Evolutionary conservation across 2,113 vertebrate species (phyloP).

Genomic region (Pseudolaguvia tuberculata): DNA sequence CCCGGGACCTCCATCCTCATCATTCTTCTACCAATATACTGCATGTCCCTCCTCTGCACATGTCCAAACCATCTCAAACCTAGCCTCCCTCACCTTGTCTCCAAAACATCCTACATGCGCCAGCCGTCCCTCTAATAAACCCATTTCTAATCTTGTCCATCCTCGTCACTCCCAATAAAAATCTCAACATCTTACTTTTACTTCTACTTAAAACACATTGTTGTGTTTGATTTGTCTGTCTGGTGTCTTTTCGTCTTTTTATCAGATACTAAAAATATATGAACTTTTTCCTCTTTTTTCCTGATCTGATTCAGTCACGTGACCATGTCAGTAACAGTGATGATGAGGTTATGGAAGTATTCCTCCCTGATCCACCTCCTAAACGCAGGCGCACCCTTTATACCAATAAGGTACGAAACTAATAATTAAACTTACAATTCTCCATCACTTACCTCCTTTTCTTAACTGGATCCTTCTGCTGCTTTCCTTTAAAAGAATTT

Average conservation of each 20-base stretch:
- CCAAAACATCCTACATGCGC: too few species aligned
- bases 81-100: too few species aligned
- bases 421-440: neutral
- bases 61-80: too few species aligned
- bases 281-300: neutral
- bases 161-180: too few species aligned
- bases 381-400: constrained; percentile 70
- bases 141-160: too few species aligned
- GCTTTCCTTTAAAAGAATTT: neutral
- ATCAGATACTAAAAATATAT: neutral
- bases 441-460: neutral
- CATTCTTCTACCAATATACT: too few species aligned
- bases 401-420: constrained; percentile 61
- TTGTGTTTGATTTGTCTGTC: neutral
- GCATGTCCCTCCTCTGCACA: too few species aligned
- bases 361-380: constrained; percentile 41
- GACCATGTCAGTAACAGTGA: constrained; percentile 46
- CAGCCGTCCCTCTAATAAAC: too few species aligned
- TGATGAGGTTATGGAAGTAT: neutral
- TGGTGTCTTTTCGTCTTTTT: neutral
- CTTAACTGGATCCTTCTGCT: neutral
- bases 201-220: too few species aligned
- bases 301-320: constrained; percentile 17
- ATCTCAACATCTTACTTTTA: too few species aligned
- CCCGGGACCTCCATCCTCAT: too few species aligned